These are phyloP conservation scores for Diplodus puntazzo DNA, from an alignment of 2,797 vertebrate genomes.

Conservation along the genomic window DNA sequence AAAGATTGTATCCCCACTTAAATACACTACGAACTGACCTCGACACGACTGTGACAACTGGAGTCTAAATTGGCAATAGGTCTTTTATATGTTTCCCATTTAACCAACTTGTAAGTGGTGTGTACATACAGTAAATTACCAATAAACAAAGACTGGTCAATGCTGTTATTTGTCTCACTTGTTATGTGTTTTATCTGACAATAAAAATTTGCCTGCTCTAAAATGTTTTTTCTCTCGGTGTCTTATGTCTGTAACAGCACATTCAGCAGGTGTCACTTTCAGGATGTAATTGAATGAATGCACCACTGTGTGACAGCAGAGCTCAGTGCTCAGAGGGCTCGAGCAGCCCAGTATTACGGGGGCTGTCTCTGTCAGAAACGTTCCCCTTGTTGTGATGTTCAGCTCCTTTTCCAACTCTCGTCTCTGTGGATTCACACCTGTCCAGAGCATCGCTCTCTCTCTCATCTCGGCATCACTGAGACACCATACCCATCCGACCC, in stretches of 20 bases:
- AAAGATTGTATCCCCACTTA: conserved; percentile 31
- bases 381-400: conserved; percentile 58
- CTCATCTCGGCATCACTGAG: conserved; percentile 42
- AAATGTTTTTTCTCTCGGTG: not conserved
- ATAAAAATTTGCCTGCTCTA: conserved; percentile 17
- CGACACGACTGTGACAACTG: not conserved
- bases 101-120: not conserved
- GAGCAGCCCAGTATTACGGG: conserved; percentile 47
- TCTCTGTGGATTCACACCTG: conserved; percentile 64
- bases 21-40: conserved; percentile 1
- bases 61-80: not conserved
- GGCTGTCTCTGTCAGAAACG: conserved; percentile 56
- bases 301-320: conserved; percentile 82
- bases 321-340: conserved; percentile 49
- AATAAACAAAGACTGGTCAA: conserved; percentile 14
- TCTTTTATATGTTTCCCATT: not conserved
- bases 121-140: not conserved
- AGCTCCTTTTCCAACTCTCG: conserved; percentile 64
- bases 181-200: conserved; percentile 1
- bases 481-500: conserved; percentile 22
- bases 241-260: not conserved
- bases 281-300: conserved; percentile 65
- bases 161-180: not conserved
- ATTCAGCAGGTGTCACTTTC: conserved; percentile 37
- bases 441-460: conserved; percentile 39